Conservation (phyloP, 2,888 invertebrate genomes). For the Lasius fuliginosus region DNA sequence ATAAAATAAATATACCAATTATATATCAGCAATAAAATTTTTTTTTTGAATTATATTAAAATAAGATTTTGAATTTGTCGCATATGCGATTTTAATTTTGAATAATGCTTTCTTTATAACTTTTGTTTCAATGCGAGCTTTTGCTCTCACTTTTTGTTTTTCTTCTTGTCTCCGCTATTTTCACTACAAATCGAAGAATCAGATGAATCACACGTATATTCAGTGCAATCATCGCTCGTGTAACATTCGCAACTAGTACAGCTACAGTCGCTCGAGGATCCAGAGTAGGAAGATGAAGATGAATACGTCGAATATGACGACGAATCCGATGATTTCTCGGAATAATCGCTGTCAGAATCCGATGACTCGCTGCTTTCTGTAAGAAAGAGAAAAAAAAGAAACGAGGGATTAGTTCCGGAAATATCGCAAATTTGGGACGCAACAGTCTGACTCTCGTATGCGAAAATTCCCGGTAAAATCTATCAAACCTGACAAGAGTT, state of each 20-base stretch:
- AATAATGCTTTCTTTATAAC: background rate
- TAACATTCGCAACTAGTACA: background rate
- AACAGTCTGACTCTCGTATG: background rate
- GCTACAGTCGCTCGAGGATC: background rate
- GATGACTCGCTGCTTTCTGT: background rate
- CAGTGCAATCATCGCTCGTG: background rate
- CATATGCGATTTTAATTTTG: background rate
- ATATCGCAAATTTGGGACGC: background rate
- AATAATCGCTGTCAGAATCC: background rate
- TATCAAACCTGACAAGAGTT: background rate
- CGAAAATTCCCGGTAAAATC: background rate
- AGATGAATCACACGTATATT: background rate
- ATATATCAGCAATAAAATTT: background rate
- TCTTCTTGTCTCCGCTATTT: background rate
- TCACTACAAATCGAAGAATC: background rate
- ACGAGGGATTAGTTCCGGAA: background rate
- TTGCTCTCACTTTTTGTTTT: background rate
- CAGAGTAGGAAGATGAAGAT: background rate
- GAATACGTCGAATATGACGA: background rate
- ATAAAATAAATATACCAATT: background rate
- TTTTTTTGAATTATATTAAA: background rate
- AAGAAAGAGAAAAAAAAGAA: constrained; percentile 20
- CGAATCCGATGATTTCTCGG: background rate
- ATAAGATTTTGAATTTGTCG: background rate
- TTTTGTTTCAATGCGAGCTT: background rate